Evolutionary conservation across 2,888 invertebrate species (phyloP), one percentile per base, ranked within the genome.

Genomic region (Lathronympha strigana): DNA sequence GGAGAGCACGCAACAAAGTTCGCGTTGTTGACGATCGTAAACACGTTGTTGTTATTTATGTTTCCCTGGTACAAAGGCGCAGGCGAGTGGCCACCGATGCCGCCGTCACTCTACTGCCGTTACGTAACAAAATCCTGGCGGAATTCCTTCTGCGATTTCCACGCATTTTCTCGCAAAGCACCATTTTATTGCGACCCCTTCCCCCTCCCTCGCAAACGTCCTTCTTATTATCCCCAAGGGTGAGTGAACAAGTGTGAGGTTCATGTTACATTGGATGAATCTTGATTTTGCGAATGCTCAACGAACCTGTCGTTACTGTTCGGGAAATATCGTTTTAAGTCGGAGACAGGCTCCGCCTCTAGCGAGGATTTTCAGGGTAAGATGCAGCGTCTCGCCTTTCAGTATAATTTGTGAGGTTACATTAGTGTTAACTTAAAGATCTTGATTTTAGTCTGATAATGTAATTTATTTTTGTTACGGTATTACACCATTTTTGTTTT

Each of bases 31-130:
- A 91, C 91, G 90, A 78, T 76, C 74, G 73, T 81, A 88, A 88
- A 87, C 86, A 91, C 84, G 90, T 84, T 90, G 89, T 90, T 91
- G 89, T 89, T 90, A 82, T 91, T 91, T 91, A 89, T 90, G 75
- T 85, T 84, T 76, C 78, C 69, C 74, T 63, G 61, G 61, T 66
- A 66, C 73, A 67, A 57, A 66, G 63, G 50, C 70, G 64, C 72
- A 67, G 71, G 81, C 90, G 88, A 86, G 80, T 83, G 73, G 71
- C 76, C 81, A 62, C 73, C 72, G 72, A 72, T 76, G 77, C 79
- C 73, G 80, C 75, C 80, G 75, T 78, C 77, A 79, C 82, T 76
- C 79, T 78, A 92, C 92, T 92, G 86, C 74, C 72, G 81, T 92
- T 91, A 91, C 89, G 90, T 91, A 91, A 91, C 80, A 74, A 23